Base-by-base conservation (phyloP, 2,797 vertebrate genomes). In the Manis pentadactyla region DNA sequence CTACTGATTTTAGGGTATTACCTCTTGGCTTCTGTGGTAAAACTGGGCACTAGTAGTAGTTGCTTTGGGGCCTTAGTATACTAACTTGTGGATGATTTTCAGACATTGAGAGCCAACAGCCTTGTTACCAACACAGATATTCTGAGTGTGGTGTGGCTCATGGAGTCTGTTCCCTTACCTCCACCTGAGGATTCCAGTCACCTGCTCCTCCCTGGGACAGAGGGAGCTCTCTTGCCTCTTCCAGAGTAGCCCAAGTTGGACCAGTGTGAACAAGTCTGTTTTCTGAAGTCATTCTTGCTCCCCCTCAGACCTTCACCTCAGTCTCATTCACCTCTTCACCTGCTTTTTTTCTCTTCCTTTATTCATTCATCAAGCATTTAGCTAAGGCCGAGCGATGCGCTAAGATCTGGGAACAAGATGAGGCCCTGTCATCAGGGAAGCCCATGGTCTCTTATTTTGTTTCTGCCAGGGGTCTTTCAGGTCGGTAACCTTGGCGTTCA, bases 41-140 rank as follows among this genome's bases (percentile, higher is more conserved):
- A 96, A 92, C 93, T 9, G 25, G 96, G 95, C 97, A 86, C 96
- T 96, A 89, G 94, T 66, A 88, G 74, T 39, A 57, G 82, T 69
- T 53, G 82, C 88, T 66, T 77, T 90, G 87, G 90, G 75, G 90
- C 57, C 86, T 68, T 53, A 63, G 83, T 37, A 37, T 61, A 79
- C 63, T 83, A 59, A 61, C 79, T 46, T 89, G 78, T 92, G 81
- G 69, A 3, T 75, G 90, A 51, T 79, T 87, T 73, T 78, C 61
- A 81, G n/a, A 55, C 31, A 59, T 27, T 86, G 71, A 39, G 49
- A 95, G 87, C 85, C 78, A 89, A 4, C 11, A 17, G 79, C 68
- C 53, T 88, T 91, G 96, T 88, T 49, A 53, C 15, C 27, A 63
- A 83, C 90, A 79, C 27, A 59, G 90, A 37, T 66, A 5, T 37